Conservation (phyloP, 2,797 vertebrate genomes). For the Pseudochirops cupreus region DNA sequence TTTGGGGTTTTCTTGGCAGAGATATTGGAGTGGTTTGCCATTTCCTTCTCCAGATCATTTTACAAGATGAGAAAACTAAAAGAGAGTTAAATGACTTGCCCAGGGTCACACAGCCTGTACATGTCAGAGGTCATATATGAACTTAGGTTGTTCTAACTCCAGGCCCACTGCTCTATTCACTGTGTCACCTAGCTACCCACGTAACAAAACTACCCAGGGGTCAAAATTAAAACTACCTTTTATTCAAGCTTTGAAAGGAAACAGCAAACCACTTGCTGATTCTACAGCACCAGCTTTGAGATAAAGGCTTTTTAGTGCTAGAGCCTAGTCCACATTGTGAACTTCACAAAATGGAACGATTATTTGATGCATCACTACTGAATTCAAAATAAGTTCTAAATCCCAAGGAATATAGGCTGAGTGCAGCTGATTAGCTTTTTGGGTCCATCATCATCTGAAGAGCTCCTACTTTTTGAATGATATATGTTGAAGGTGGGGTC, state of each 20-base stretch:
- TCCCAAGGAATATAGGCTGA: conserved; percentile 2
- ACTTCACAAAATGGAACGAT: not conserved
- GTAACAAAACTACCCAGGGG: not conserved
- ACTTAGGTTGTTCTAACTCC: not conserved
- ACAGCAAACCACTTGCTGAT: not conserved
- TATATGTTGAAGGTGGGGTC: not conserved
- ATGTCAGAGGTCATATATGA: not conserved
- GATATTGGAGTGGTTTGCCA: not conserved
- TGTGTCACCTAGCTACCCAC: not conserved
- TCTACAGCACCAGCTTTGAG: not conserved
- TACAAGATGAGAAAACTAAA: not conserved
- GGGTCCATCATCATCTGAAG: conserved; percentile 8
- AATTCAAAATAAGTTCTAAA: conserved; percentile 32
- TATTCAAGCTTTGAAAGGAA: not conserved
- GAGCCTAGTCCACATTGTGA: not conserved
- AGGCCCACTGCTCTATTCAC: not conserved
- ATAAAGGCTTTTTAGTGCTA: not conserved
- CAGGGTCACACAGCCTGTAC: not conserved
- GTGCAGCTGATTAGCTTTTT: conserved; percentile 27
- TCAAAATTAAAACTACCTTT: not conserved
- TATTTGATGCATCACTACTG: not conserved
- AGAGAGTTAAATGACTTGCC: not conserved
- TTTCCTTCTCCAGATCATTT: not conserved
- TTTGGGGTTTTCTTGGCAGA: not conserved
- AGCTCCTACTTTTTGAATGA: not conserved